Percentiles rank a stretch among this genome's conserved stretches.
Evolutionary conservation across 2,888 invertebrate species (phyloP).

Genomic region (Amiota mariae): DNA sequence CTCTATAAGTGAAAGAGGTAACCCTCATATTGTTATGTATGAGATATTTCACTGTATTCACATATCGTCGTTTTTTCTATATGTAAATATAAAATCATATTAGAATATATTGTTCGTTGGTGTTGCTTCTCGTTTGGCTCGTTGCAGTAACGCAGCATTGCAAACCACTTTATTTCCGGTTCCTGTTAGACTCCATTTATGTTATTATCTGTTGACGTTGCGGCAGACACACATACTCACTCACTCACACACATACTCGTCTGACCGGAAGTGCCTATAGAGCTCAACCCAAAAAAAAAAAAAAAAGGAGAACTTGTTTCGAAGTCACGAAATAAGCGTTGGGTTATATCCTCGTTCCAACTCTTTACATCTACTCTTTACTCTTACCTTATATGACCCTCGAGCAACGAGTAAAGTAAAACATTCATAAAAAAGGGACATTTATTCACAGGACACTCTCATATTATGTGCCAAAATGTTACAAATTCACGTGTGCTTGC

Average conservation of each 20-base stretch:
- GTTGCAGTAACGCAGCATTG: conserved; percentile 15
- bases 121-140: not conserved
- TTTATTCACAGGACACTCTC: conserved; percentile 11
- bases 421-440: conserved; percentile 12
- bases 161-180: conserved; percentile 33
- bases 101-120: conserved; percentile 17
- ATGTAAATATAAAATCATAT: conserved; percentile 21
- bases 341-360: conserved; percentile 18
- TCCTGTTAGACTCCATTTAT: conserved; percentile 25
- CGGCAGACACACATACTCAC: not conserved
- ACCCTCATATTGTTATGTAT: no score
- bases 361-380: not conserved
- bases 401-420: not conserved
- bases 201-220: conserved; percentile 30
- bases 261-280: conserved; percentile 14
- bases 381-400: no score
- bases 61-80: not conserved
- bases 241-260: not conserved
- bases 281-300: conserved; percentile 10
- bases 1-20: no score
- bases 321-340: no score
- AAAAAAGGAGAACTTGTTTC: no score
- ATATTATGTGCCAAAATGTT: conserved; percentile 28
- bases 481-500: conserved; percentile 24
- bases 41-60: no score